phyloP scores from a whole-genome alignment of 1,140 invertebrate genomes.

The Meteorus sp. region DNA sequence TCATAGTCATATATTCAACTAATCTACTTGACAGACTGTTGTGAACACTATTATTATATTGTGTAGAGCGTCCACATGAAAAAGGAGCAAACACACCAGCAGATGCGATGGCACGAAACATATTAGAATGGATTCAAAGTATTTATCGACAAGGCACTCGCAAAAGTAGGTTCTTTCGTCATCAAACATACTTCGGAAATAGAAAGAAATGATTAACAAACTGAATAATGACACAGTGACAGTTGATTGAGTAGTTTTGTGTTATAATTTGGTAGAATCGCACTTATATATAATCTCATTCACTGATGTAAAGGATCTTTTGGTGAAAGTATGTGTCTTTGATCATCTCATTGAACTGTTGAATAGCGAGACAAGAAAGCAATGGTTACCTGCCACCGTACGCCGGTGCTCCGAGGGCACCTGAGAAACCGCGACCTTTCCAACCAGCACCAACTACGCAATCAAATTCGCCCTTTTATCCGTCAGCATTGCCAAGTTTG shows the following conservation, averaged over 20 bases:
- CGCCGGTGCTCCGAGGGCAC: slow-evolving; percentile 61
- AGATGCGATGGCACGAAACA: slow-evolving; percentile 72
- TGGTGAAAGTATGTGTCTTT: neutral
- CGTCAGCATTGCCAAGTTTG: slow-evolving; percentile 35
- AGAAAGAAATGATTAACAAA: too few relatives aligned
- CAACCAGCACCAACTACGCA: slow-evolving; percentile 53
- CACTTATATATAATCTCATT: neutral
- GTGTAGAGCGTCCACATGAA: slow-evolving; percentile 39
- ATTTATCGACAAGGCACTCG: slow-evolving; percentile 68
- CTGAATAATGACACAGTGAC: too few relatives aligned
- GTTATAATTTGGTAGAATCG: too few relatives aligned
- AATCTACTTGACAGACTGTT: too few relatives aligned
- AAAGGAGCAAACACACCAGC: slow-evolving; percentile 47
- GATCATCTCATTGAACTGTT: slow-evolving; percentile 30
- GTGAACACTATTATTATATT: slow-evolving; percentile 14
- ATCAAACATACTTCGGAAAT: neutral
- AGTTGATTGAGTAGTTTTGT: too few relatives aligned
- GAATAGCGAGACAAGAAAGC: slow-evolving; percentile 64
- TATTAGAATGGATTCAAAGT: slow-evolving; percentile 72
- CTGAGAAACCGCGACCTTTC: slow-evolving; percentile 70
- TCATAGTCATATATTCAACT: too few relatives aligned
- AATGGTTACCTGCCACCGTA: slow-evolving; percentile 63
- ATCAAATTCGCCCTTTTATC: slow-evolving; percentile 33
- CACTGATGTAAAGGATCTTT: neutral
- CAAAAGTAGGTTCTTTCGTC: slow-evolving; percentile 62